Percentiles rank a stretch among this genome's conserved stretches.
phyloP scores from a whole-genome alignment of 2,888 invertebrate genomes.

The Oxystoma pomonae region DNA sequence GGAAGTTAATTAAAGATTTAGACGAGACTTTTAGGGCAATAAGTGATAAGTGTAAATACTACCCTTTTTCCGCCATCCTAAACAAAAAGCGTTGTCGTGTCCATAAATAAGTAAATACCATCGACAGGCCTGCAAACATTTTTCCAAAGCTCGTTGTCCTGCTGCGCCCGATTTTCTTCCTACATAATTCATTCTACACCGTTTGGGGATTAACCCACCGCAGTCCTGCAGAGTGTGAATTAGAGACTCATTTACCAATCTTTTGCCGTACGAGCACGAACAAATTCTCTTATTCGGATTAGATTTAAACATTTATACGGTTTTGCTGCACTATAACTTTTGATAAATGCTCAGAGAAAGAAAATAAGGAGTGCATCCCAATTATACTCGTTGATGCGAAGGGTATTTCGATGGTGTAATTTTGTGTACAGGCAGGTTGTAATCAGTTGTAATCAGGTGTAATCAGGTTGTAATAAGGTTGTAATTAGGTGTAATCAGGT shows the following conservation, averaged over 20 bases:
- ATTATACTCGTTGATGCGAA: no score
- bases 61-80: no score
- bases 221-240: constrained; percentile 33
- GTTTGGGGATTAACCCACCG: constrained; percentile 39
- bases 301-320: constrained; percentile 22
- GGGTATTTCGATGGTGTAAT: no score
- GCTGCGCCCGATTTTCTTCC: not conserved
- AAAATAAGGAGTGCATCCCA: no score
- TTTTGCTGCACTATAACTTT: not conserved
- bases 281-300: constrained; percentile 22
- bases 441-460: no score
- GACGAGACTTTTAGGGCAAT: no score
- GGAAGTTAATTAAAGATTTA: no score
- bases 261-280: constrained; percentile 19
- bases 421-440: no score
- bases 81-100: not conserved
- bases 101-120: constrained; percentile 39
- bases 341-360: no score
- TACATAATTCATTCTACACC: constrained; percentile 40
- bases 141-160: constrained; percentile 6
- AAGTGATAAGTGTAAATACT: no score
- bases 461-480: no score
- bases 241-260: constrained; percentile 36
- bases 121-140: constrained; percentile 40
- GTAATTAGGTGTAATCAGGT: no score